These are phyloP conservation scores for Alosa sapidissima DNA, from an alignment of 2,797 vertebrate genomes.

Conservation along the genomic window DNA sequence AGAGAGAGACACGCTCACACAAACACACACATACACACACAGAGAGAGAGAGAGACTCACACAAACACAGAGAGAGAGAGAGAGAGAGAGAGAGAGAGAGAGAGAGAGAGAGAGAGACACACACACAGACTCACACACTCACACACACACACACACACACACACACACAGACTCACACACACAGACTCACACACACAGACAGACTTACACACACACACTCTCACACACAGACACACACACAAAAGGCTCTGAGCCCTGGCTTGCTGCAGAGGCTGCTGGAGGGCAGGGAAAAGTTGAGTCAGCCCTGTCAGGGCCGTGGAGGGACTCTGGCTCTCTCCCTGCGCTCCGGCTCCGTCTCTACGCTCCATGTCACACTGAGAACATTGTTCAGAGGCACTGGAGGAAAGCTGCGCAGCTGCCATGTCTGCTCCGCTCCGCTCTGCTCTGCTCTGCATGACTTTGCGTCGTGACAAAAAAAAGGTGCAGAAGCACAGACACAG, in stretches of 20 bases:
- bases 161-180: too few relatives aligned
- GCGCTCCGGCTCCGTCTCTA: conserved; percentile 12
- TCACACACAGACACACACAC: neutral
- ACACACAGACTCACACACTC: too few relatives aligned
- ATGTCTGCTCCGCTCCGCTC: conserved; percentile 35
- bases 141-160: too few relatives aligned
- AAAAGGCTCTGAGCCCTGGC: neutral
- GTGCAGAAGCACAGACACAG: neutral
- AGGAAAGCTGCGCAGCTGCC: conserved; percentile 57
- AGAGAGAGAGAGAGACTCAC: neutral
- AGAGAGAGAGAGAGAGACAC: too few relatives aligned
- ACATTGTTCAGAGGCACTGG: conserved; percentile 55
- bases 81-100: too few relatives aligned
- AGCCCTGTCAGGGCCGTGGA: conserved; percentile 23
- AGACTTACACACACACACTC: too few relatives aligned
- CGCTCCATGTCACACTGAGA: conserved; percentile 43
- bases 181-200: too few relatives aligned
- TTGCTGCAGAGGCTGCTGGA: neutral
- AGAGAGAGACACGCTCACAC: too few relatives aligned
- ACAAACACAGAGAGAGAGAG: too few relatives aligned
- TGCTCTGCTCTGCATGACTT: conserved; percentile 38
- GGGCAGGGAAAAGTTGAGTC: conserved; percentile 30
- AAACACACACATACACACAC: neutral
- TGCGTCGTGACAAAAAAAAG: conserved; percentile 23
- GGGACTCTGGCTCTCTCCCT: conserved; percentile 1